phyloP scores from a whole-genome alignment of 2,888 invertebrate genomes.

The Andrena hattorfiana region DNA sequence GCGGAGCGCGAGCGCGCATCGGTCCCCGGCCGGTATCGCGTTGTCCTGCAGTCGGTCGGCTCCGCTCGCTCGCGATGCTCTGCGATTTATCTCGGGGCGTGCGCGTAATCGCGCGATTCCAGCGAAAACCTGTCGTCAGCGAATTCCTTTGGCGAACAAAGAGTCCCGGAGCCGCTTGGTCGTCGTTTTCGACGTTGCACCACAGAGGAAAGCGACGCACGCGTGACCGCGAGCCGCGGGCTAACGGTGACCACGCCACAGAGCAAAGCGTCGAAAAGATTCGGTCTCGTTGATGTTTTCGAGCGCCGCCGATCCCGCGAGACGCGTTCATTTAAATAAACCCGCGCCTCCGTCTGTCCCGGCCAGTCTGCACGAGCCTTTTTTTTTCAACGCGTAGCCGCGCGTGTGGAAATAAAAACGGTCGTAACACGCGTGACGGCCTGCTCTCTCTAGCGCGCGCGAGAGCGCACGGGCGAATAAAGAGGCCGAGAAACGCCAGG shows the following conservation, averaged over 20 bases:
- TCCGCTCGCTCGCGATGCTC: slow-evolving; percentile 15
- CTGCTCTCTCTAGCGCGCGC: neutral
- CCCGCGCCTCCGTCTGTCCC: neutral
- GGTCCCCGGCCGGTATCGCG: neutral
- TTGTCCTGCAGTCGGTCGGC: neutral
- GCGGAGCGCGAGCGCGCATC: too few relatives aligned
- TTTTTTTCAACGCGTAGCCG: neutral
- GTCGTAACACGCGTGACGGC: neutral
- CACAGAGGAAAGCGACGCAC: neutral
- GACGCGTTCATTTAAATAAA: neutral
- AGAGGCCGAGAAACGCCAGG: slow-evolving; percentile 15
- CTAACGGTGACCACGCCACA: neutral
- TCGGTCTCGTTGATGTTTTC: neutral
- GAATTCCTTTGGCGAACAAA: slow-evolving; percentile 72
- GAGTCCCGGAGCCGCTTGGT: slow-evolving; percentile 23
- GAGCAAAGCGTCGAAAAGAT: neutral
- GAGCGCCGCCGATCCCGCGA: too few relatives aligned
- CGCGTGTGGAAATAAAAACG: neutral
- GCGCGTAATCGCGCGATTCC: slow-evolving; percentile 68
- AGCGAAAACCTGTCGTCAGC: slow-evolving; percentile 74
- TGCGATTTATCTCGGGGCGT: slow-evolving; percentile 68
- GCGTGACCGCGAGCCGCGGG: neutral
- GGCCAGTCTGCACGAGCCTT: neutral
- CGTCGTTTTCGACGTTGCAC: neutral
- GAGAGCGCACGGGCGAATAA: neutral